These are phyloP conservation scores for Pseudomugil tenellus DNA, from an alignment of 2,797 vertebrate species.

Conservation along the genomic window DNA sequence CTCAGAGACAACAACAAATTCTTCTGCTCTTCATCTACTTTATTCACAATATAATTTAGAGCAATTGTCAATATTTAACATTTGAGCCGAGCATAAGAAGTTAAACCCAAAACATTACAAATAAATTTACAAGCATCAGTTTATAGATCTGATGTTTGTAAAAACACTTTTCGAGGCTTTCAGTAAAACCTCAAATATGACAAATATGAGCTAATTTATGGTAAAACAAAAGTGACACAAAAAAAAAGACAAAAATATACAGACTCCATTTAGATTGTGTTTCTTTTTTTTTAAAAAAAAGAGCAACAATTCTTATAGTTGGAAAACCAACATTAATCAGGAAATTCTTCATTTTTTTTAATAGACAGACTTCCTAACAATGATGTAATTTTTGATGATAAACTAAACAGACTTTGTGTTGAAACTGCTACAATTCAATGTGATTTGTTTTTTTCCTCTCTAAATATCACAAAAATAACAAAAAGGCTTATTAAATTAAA, in stretches of 20 bases:
- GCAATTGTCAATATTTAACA: neutral
- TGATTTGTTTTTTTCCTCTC: neutral
- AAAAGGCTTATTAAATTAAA: conserved; percentile 19
- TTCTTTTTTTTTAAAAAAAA: no score
- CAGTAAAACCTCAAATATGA: conserved; percentile 22
- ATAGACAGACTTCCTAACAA: no score
- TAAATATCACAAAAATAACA: conserved; percentile 18
- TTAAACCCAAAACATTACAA: no score
- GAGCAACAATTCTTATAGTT: no score
- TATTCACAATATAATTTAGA: neutral
- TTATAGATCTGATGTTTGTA: neutral
- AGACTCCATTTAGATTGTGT: neutral
- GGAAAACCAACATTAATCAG: no score
- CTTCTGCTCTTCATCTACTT: neutral
- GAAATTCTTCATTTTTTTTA: conserved; percentile 8
- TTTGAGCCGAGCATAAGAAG: neutral
- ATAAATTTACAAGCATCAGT: no score
- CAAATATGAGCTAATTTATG: conserved; percentile 28
- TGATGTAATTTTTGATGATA: no score
- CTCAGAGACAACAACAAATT: neutral
- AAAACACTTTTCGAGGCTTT: conserved; percentile 4
- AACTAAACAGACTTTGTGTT: conserved; percentile 12
- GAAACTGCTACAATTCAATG: conserved; percentile 14
- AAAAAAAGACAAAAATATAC: conserved; percentile 39
- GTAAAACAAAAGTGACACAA: conserved; percentile 4